Conservation (phyloP, 2,113 vertebrate genomes). For the Nannospalax galili region DNA sequence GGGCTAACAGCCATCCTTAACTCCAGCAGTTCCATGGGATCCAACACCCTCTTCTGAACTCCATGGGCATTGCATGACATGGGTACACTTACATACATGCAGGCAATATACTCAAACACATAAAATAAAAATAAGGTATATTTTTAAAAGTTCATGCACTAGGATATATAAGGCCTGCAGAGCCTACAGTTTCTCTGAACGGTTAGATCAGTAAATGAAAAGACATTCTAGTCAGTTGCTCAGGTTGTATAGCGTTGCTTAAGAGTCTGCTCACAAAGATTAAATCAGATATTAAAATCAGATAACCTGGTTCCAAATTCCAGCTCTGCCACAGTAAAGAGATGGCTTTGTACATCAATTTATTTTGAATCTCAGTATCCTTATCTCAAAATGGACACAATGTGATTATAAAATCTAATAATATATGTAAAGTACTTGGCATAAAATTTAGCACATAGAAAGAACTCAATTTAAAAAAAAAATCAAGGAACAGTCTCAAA, state of each 20-base stretch:
- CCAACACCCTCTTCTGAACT: too few species aligned
- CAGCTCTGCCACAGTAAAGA: not conserved
- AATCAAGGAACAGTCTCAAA: not conserved
- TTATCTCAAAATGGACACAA: not conserved
- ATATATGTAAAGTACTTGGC: not conserved
- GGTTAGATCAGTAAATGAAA: not conserved
- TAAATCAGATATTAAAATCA: not conserved
- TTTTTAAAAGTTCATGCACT: not conserved
- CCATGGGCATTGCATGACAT: too few species aligned
- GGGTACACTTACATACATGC: too few species aligned
- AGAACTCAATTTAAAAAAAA: not conserved
- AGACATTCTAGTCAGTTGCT: not conserved
- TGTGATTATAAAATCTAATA: not conserved
- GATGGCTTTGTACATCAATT: not conserved
- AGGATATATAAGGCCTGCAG: not conserved
- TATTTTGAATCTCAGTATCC: not conserved
- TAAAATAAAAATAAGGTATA: too few species aligned
- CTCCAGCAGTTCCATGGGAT: too few species aligned
- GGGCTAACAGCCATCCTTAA: too few species aligned
- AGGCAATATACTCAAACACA: too few species aligned
- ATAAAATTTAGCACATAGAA: not conserved
- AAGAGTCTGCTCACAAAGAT: not conserved
- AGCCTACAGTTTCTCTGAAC: not conserved
- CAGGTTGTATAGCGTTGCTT: not conserved
- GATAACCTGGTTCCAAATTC: conserved; percentile 9